A percentile compares a stretch with the other conserved stretches of the same genome.
Evolutionary conservation across 2,113 vertebrate genomes (phyloP).

Genomic region (Apistogramma diplotaenia): DNA sequence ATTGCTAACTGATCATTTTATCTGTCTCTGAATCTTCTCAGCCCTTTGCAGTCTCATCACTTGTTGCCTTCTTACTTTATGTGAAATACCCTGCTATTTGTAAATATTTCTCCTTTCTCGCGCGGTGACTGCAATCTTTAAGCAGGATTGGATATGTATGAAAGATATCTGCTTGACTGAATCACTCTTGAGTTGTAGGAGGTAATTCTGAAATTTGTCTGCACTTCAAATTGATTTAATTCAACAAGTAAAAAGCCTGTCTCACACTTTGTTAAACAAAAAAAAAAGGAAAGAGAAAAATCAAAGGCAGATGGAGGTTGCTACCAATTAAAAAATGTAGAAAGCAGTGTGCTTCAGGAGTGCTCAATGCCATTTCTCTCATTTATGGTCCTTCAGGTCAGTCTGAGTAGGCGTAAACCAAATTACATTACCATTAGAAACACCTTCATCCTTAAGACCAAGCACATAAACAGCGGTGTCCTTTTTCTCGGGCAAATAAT

Average conservation of each 20-base stretch:
- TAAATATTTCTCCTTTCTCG: neutral
- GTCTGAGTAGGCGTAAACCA: constrained; percentile 25
- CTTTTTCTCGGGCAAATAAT: constrained; percentile 31
- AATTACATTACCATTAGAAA: constrained; percentile 34
- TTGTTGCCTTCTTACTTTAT: neutral
- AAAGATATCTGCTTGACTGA: neutral
- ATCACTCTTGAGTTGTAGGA: neutral
- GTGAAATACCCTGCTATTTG: neutral
- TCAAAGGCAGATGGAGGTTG: neutral
- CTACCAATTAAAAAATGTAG: neutral
- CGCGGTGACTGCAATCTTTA: neutral
- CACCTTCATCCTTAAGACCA: constrained; percentile 4
- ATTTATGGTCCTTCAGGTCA: neutral
- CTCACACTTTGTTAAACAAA: neutral
- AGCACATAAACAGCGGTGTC: constrained; percentile 28
- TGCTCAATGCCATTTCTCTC: neutral
- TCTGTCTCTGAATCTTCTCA: constrained; percentile 11
- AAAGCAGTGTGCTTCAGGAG: neutral
- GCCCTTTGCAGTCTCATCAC: neutral
- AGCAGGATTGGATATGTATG: neutral
- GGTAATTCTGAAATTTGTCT: neutral
- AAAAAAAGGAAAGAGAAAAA: neutral
- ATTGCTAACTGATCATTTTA: neutral
- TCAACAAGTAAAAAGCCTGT: neutral
- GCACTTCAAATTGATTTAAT: constrained; percentile 3